These are phyloP conservation scores for Sitta carolinensis DNA, from an alignment of 2,797 vertebrate species.

Conservation along the genomic window DNA sequence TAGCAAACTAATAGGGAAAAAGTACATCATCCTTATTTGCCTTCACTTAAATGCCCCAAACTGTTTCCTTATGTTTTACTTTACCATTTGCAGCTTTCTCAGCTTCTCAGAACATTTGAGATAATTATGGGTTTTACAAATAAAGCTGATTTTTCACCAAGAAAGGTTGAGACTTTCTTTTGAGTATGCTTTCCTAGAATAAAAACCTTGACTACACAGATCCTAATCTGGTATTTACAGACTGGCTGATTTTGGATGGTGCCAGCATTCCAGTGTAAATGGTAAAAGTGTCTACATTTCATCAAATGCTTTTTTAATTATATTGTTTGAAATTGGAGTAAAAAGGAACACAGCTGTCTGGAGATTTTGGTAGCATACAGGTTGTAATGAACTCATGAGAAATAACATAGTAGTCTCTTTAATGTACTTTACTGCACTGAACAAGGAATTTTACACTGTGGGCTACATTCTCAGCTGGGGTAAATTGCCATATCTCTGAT, in stretches of 20 bases:
- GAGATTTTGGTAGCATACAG: constrained; percentile 56
- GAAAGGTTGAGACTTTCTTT: constrained; percentile 54
- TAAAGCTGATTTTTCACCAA: constrained; percentile 54
- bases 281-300: constrained; percentile 70
- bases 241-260: constrained; percentile 61
- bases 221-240: constrained; percentile 77
- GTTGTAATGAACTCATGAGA: constrained; percentile 62
- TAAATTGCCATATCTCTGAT: constrained; percentile 36
- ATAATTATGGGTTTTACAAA: constrained; percentile 72
- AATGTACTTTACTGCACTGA: constrained; percentile 30
- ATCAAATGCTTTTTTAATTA: constrained; percentile 74
- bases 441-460: constrained; percentile 56
- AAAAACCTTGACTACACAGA: constrained; percentile 55
- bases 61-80: constrained; percentile 43
- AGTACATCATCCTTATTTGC: constrained; percentile 62
- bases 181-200: constrained; percentile 54
- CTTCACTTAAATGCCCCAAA: constrained; percentile 52
- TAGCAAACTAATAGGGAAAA: constrained; percentile 74
- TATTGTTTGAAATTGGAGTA: constrained; percentile 72
- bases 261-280: constrained; percentile 72
- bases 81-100: constrained; percentile 51
- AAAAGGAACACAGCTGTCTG: constrained; percentile 69
- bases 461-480: constrained; percentile 42
- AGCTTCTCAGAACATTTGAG: constrained; percentile 58
- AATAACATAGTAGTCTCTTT: constrained; percentile 49